phyloP scores from a whole-genome alignment of 2,888 invertebrate species.

The Rugalucina vietnamica region DNA sequence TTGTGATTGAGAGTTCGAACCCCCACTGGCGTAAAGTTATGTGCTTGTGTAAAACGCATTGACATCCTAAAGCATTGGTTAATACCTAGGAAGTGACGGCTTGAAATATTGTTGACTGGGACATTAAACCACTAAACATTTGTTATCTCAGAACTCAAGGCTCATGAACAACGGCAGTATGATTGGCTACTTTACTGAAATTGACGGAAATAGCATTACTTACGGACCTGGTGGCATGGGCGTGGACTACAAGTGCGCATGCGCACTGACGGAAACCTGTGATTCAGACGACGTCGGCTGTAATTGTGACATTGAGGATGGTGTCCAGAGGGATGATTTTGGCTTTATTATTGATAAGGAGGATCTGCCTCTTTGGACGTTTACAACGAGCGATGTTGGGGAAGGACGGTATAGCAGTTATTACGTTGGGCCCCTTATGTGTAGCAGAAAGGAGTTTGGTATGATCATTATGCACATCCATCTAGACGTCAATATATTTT shows the following conservation, averaged over 20 bases:
- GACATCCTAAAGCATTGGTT: too few species aligned
- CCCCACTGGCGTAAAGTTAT: too few species aligned
- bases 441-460: conserved; percentile 76
- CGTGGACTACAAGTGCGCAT: conserved; percentile 68
- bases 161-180: conserved; percentile 57
- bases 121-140: too few species aligned
- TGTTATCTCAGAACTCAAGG: conserved; percentile 52
- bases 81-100: too few species aligned
- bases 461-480: conserved; percentile 39
- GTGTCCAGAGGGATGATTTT: conserved; percentile 68
- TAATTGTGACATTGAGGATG: conserved; percentile 77
- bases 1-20: too few species aligned
- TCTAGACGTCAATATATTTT: too few species aligned
- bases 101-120: too few species aligned
- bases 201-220: conserved; percentile 33
- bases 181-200: conserved; percentile 40
- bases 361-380: conserved; percentile 69
- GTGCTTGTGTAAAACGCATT: too few species aligned
- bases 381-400: conserved; percentile 63
- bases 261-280: conserved; percentile 72
- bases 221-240: conserved; percentile 70
- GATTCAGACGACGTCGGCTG: conserved; percentile 58
- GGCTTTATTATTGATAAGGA: conserved; percentile 70
- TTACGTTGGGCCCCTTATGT: conserved; percentile 69
- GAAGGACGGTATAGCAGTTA: conserved; percentile 40